phyloP scores from a whole-genome alignment of 2,113 vertebrate species.

The Caranx melampygus region DNA sequence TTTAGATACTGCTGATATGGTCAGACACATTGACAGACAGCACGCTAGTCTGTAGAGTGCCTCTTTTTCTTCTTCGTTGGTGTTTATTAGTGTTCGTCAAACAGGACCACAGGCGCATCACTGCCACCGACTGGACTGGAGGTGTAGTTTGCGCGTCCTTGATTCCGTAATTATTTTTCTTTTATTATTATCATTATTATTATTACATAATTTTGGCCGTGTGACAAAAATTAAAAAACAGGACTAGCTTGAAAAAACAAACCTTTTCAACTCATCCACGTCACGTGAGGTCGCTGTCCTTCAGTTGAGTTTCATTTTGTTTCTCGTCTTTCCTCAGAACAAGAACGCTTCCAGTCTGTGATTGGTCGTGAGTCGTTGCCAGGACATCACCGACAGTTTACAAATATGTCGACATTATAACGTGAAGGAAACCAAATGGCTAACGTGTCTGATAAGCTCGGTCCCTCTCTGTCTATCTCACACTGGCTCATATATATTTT shows the following conservation, averaged over 20 bases:
- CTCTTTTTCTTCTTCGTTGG: too few species aligned
- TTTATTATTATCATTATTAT: too few species aligned
- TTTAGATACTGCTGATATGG: neutral
- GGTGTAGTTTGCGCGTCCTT: too few species aligned
- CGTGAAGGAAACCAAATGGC: slow-evolving; percentile 55
- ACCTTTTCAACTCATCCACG: too few species aligned
- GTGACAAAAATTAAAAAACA: too few species aligned
- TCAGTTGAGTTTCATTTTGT: neutral
- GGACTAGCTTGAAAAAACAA: too few species aligned
- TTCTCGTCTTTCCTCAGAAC: neutral
- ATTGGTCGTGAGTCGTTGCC: slow-evolving; percentile 64
- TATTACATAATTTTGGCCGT: too few species aligned
- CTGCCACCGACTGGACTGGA: too few species aligned
- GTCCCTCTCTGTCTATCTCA: neutral
- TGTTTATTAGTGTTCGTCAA: too few species aligned
- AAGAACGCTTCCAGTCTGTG: slow-evolving; percentile 25
- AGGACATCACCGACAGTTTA: slow-evolving; percentile 58
- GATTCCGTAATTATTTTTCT: too few species aligned
- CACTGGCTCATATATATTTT: slow-evolving; percentile 12
- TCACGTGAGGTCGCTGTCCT: slow-evolving; percentile 33
- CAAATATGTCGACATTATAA: slow-evolving; percentile 59
- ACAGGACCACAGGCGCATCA: too few species aligned
- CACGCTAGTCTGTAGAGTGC: neutral
- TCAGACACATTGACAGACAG: neutral
- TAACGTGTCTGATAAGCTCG: neutral